Percentiles rank a stretch among this genome's conserved stretches.
These are phyloP conservation scores for Ridgeia piscesae DNA, from an alignment of 1,140 invertebrate species.

Conservation along the genomic window DNA sequence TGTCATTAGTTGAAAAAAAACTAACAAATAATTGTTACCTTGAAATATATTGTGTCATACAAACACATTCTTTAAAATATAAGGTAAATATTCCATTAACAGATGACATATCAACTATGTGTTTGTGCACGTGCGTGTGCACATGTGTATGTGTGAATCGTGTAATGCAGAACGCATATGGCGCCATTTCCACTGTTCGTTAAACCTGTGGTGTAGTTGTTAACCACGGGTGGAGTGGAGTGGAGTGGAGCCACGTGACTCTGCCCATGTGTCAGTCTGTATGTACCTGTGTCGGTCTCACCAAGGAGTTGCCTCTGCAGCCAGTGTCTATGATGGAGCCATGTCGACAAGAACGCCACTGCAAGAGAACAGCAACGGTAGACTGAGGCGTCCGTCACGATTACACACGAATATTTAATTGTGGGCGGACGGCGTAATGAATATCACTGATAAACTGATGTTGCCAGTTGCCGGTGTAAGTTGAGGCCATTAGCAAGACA, in stretches of 20 bases:
- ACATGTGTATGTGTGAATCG: no score
- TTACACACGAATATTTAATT: not conserved
- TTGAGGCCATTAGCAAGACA: not conserved
- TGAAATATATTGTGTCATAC: no score
- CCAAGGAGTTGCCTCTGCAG: no score
- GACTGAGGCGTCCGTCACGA: not conserved
- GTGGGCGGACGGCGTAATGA: not conserved
- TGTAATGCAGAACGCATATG: no score
- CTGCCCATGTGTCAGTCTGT: not conserved
- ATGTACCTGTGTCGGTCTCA: not conserved
- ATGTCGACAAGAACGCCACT: not conserved
- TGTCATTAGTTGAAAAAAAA: no score
- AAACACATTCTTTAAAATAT: no score
- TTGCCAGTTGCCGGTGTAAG: not conserved
- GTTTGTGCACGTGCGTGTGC: no score
- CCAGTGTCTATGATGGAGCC: no score
- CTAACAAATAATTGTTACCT: no score
- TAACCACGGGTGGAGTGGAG: not conserved
- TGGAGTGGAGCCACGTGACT: not conserved
- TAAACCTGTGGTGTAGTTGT: not conserved
- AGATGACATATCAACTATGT: not conserved
- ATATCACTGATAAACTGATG: not conserved
- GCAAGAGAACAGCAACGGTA: not conserved
- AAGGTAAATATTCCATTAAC: no score
- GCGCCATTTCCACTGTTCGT: not conserved